phyloP scores from a whole-genome alignment of 30 jellyfish, hydroid and myxozoan genomes.

The Hydractinia echinata region DNA sequence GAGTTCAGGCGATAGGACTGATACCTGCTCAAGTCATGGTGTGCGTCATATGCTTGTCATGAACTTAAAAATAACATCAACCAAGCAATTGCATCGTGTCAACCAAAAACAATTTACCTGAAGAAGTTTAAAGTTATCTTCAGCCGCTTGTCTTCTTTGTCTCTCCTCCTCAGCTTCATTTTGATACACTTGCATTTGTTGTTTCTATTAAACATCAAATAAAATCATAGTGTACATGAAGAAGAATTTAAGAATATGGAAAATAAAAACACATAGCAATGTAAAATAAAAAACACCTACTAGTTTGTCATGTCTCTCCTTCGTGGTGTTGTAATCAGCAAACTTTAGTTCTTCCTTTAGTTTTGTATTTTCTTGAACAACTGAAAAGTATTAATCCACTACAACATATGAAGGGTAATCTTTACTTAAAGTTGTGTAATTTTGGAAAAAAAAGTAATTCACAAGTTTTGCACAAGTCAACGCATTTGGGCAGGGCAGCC shows the following conservation, averaged over 20 bases:
- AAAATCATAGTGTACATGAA: neutral
- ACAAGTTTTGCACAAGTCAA: too few relatives aligned
- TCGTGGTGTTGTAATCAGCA: slow-evolving; percentile 85
- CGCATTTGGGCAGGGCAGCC: too few relatives aligned
- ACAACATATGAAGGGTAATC: too few relatives aligned
- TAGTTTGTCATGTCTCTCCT: slow-evolving; percentile 79
- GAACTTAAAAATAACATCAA: neutral
- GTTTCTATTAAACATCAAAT: neutral
- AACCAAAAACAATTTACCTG: slow-evolving; percentile 12
- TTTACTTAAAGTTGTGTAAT: too few relatives aligned
- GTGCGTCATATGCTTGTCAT: neutral
- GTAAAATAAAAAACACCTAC: slow-evolving; percentile 28
- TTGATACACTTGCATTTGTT: slow-evolving; percentile 7
- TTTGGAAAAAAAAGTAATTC: too few relatives aligned
- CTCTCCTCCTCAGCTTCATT: slow-evolving; percentile 44
- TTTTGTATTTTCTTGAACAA: slow-evolving; percentile 77
- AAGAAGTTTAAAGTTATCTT: slow-evolving; percentile 13
- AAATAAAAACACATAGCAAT: neutral
- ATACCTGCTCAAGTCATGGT: too few relatives aligned
- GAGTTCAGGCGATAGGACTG: too few relatives aligned
- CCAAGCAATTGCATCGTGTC: neutral
- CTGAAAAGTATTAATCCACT: slow-evolving; percentile 29
- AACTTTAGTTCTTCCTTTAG: slow-evolving; percentile 78
- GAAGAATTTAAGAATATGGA: too few relatives aligned
- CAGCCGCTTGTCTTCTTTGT: slow-evolving; percentile 28